Percentiles rank a stretch among this genome's conserved stretches.
These are phyloP conservation scores for Picathartes gymnocephalus DNA, from an alignment of 2,113 vertebrate genomes.

Conservation along the genomic window DNA sequence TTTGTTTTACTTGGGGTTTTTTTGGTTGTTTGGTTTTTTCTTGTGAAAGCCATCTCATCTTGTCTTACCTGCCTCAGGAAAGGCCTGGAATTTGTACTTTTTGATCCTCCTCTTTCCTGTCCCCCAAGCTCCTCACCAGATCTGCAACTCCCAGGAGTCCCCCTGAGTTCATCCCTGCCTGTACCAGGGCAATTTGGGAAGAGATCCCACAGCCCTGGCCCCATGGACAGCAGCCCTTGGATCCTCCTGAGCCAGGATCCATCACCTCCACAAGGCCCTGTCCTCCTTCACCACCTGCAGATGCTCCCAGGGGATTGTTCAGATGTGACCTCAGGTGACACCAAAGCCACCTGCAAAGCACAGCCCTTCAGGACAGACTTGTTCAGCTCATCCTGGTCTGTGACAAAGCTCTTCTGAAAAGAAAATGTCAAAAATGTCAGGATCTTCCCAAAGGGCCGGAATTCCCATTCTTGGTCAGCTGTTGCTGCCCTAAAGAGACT, in stretches of 20 bases:
- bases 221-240: rapidly evolving
- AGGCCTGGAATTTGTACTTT: neutral
- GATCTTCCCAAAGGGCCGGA: neutral
- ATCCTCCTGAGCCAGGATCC: neutral
- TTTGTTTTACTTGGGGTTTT: neutral
- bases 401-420: neutral
- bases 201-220: neutral
- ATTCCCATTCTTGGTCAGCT: neutral
- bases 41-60: neutral
- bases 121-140: neutral
- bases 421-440: neutral
- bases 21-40: neutral
- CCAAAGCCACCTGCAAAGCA: neutral
- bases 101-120: neutral
- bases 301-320: neutral
- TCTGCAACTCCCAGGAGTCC: neutral
- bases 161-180: neutral
- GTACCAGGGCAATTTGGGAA: neutral
- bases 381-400: neutral
- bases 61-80: neutral
- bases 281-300: neutral
- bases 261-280: neutral
- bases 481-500: neutral
- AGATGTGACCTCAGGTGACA: neutral
- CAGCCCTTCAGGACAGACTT: neutral